A percentile compares a stretch with the other conserved stretches of the same genome.
Evolutionary conservation across 2,888 invertebrate species (phyloP).

Genomic region (Sisyra nigra): DNA sequence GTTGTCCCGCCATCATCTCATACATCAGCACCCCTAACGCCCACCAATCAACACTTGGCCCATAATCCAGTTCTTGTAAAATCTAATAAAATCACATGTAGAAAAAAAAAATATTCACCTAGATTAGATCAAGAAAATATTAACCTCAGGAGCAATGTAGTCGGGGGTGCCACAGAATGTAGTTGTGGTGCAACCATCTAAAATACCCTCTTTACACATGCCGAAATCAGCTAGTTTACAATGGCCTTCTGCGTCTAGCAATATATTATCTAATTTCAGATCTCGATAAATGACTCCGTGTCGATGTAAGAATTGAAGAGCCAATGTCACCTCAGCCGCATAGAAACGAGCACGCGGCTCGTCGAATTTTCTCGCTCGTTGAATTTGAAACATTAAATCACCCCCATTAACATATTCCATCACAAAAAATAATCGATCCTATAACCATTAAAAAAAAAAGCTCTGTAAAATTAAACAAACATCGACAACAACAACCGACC

Average conservation of each 20-base stretch:
- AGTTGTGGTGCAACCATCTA: slow-evolving; percentile 75
- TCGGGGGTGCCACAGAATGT: slow-evolving; percentile 99
- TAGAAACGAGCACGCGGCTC: slow-evolving; percentile 92
- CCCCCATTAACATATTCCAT: slow-evolving; percentile 99
- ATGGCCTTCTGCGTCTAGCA: slow-evolving; percentile 90
- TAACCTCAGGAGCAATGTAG: slow-evolving; percentile 92
- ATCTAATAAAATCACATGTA: slow-evolving; percentile 33
- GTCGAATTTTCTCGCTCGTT: slow-evolving; percentile 94
- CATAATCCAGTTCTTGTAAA: slow-evolving; percentile 82
- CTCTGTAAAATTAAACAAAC: not conserved
- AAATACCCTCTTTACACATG: slow-evolving; percentile 95
- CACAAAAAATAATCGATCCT: slow-evolving; percentile 92
- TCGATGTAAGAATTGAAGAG: slow-evolving; percentile 90
- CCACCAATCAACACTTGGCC: slow-evolving; percentile 90
- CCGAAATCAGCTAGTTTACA: slow-evolving; percentile 92
- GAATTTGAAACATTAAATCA: slow-evolving; percentile 98
- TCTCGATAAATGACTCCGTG: slow-evolving; percentile 98
- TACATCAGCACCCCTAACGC: slow-evolving; percentile 96
- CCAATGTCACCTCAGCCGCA: slow-evolving; percentile 96
- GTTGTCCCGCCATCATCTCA: slow-evolving; percentile 99
- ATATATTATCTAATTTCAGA: slow-evolving; percentile 95
- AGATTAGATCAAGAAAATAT: slow-evolving; percentile 17
- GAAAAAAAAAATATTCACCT: slow-evolving; percentile 1
- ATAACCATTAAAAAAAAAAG: too few species aligned
- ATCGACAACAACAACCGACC: slow-evolving; percentile 24